Evolutionary conservation across 2,888 invertebrate genomes (phyloP), one percentile per base, ranked within the genome.

Genomic region (Leptogaster cylindrica): DNA sequence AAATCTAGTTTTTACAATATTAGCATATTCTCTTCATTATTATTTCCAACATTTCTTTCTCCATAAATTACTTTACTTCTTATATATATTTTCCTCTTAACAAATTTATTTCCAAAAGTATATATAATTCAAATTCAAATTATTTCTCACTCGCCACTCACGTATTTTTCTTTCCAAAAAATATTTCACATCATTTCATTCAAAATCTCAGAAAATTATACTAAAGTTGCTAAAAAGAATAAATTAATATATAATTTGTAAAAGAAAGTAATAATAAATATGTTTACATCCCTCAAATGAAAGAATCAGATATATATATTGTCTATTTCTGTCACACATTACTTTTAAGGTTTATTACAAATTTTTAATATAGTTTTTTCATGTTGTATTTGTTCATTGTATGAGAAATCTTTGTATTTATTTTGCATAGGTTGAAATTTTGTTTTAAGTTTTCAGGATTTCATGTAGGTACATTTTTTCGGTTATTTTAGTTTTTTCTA

Each of bases 231-330:
- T 39, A 65, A 52, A 50, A 10, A 51, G 7, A 12, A 48, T 31
- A 28, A 36, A 67, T 16, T 23, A 28, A 46, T 27, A 18, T 44
- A 39, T 10, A 5, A 44, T 27, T 28, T 33, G 18, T 39, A 25
- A 48, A 63, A 55, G 27, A 48, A 67, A 67, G 39, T n/a, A 67
- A 36, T 44, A 18, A 46, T 16, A 23, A 58, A 39, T 20, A 39
- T 46, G 39, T 67, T 68, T 68, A 68, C 68, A 68, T 68, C 68
- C 68, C 68, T 68, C 68, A 65, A 65, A 66, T 25, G 25, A 27
- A 61, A 50, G 39, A 39, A n/a, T 28, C 23, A 39, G 18, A 20
- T 58, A 58, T 18, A 46, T 18, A n/a, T 23, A 20, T 39, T 23
- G 7, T 36, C 36, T 12, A 7, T 46, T 14, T 39, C 23, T 58